Base-by-base conservation (phyloP, 2,888 invertebrate genomes). In the Netelia fuscicornis region DNA sequence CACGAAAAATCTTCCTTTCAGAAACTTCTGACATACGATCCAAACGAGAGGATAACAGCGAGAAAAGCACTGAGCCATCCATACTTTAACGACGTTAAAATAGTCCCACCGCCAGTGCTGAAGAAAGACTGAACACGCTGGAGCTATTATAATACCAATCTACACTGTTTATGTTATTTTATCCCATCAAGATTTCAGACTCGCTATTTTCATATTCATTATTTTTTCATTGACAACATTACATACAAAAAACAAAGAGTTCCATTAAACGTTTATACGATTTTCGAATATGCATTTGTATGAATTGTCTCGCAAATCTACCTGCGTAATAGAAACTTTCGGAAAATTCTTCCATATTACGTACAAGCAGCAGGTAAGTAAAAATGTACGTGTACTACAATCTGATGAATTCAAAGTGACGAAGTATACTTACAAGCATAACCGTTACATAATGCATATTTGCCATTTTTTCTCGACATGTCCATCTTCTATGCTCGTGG, bases 11-110 rank as follows among this genome's bases (percentile, higher is more conserved):
- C 70, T 67, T 77, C 17, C 76, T 91, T 91, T 3, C 90, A 96
- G 94, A 94, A 95, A 93, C 96, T 97, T 95, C 95, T 98, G 93
- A 95, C 96, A 84, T 99, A 98, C 94, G 97, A 98, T 94, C 99
- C 99, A 52, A 96, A 96, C 88, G 94, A 95, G 89, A 96, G 99
- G 88, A 96, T 98, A 91, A 96, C 98, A 20, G 98, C 98, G 42
- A 96, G 97, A 92, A 96, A 96, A 86, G 97, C 98, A 9, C 94
- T 98, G 87, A 94, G 93, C 42, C 97, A 98, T 94, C 94, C 96
- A 2, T 98, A 97, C 95, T 97, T 99, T 92, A 95, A 95, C 80
- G 96, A 96, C 93, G 96, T 97, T 72, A 96, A 96, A 93, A 94
- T 95, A 87, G 95, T 95, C 81, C 95, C 95, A 83, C 96, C 96